Evolutionary conservation across 2,113 vertebrate genomes (phyloP), one percentile per base, ranked within the genome.

Genomic region (Eublepharis macularius): DNA sequence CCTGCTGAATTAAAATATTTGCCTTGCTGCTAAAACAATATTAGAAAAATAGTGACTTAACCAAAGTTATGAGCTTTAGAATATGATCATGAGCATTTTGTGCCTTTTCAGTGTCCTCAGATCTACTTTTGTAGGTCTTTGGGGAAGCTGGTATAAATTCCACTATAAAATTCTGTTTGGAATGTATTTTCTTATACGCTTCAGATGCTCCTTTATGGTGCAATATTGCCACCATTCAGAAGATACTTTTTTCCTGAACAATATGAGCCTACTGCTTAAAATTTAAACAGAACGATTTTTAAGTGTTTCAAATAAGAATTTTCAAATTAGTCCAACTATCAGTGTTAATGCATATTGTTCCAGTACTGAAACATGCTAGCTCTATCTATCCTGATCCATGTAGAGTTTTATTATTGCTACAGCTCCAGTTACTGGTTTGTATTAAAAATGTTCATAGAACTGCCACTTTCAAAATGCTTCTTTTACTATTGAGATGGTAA

Each of bases 31-130:
- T 10, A 26, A 0, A 69, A 41, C 1, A 45, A 34, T 76, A 21
- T 80, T 43, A 0, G 2, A 0, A 43, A 0, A 0, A 54, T 51
- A 66, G 43, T 24, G 2, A 14, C 34, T 6, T 12, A 43, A 2
- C 60, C 41, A 49, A 82, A 60, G 26, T 24, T 41, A 39, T n/a
- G 7, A 21, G 0, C 32, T 85, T 85, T 65, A 83, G 66, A 45
- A 63, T 54, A 32, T 70, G 80, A 76, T 80, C 57, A 60, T 51
- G 19, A 19, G 13, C 51, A 47, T 39, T 29, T 60, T 85, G 16
- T 54, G 49, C 60, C 21, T 72, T 85, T 82, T 81, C 82, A 26
- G 57, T 12, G 70, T 39, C 47, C 26, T 85, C n/a, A 83, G 75
- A 54, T 8, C 39, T 16, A 76, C 6, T 8, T 88, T n/a, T 45